These are phyloP conservation scores for Macquaria ambigua DNA, from an alignment of 2,113 vertebrate species.

Conservation along the genomic window DNA sequence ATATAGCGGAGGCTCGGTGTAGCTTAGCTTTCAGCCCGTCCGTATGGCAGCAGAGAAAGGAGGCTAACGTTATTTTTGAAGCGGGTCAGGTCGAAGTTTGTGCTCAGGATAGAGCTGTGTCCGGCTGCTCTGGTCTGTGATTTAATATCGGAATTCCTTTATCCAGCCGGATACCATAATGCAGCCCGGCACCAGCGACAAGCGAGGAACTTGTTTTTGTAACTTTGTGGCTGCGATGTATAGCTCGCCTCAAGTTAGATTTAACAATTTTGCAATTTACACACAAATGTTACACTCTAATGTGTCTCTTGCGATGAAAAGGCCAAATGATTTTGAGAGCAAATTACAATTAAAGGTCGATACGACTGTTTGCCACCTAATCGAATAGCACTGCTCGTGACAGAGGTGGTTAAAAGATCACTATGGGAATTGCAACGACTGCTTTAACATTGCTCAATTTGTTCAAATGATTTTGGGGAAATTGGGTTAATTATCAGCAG, in stretches of 20 bases:
- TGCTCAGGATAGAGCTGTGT: slow-evolving; percentile 49
- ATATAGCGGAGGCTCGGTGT: slow-evolving; percentile 31
- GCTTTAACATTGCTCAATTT: slow-evolving; percentile 10
- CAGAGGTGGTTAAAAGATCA: slow-evolving; percentile 43
- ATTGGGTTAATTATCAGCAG: slow-evolving; percentile 21
- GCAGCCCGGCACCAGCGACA: slow-evolving; percentile 46
- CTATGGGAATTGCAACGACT: neutral
- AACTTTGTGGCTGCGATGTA: slow-evolving; percentile 69
- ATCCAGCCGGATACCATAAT: slow-evolving; percentile 44
- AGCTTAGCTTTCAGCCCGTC: slow-evolving; percentile 34
- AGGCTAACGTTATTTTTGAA: slow-evolving; percentile 25
- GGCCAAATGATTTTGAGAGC: slow-evolving; percentile 37
- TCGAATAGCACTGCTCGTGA: slow-evolving; percentile 48
- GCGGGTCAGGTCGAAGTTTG: slow-evolving; percentile 60
- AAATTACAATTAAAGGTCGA: slow-evolving; percentile 54
- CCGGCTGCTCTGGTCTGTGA: slow-evolving; percentile 34
- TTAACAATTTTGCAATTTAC: neutral
- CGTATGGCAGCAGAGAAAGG: slow-evolving; percentile 4
- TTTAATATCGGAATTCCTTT: slow-evolving; percentile 63
- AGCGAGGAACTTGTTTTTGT: slow-evolving; percentile 68
- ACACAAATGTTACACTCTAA: neutral
- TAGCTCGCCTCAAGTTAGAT: slow-evolving; percentile 31
- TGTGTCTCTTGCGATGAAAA: slow-evolving; percentile 8
- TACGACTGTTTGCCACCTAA: slow-evolving; percentile 28
- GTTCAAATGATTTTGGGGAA: slow-evolving; percentile 13